Base-by-base conservation (phyloP, 2,888 invertebrate genomes). In the Sarcophaga carnaria region DNA sequence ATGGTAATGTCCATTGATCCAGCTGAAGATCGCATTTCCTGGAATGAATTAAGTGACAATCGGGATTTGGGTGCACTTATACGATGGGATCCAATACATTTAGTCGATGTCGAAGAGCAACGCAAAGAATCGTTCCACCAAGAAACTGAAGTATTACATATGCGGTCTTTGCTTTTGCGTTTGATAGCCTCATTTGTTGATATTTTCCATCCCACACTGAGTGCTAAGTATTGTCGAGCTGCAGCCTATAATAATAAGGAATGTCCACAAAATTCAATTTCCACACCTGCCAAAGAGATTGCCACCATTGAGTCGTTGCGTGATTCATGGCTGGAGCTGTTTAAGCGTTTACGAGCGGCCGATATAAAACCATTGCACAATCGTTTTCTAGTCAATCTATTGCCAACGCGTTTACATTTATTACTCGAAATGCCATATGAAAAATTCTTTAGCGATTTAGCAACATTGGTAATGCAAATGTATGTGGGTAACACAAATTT, bases 41-140 rank as follows among this genome's bases (percentile, higher is more conserved):
- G 95, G 95, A 94, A 95, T 80, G 93, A 94, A 71, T 92, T 96
- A 76, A 93, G 94, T 91, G 97, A 97, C 94, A 97, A 97, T 93
- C 95, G 97, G 64, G 97, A 98, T 93, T 94, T 97, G 45, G 94
- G 95, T 85, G 96, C 96, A 10, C 95, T 96, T 90, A 94, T 95
- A 12, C 95, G 95, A 89, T 97, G 96, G 95, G 96, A 97, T 90
- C 96, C 96, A 0, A 94, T 94, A 88, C 92, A 93, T 90, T 86
- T 92, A 78, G 90, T 91, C 2, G 88, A 91, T 79, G 85, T 89
- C 5, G 90, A 89, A 63, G 89, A 90, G 0, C 92, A 93, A 62
- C 91, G 90, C 10, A 90, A 90, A 49, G 92, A 93, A 77, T 93
- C 93, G 4, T 93, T 92, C 72, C 89, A 92, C 67, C 93, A 93